These are phyloP conservation scores for Lingula anatina DNA, from an alignment of 2,888 invertebrate genomes.

Conservation along the genomic window DNA sequence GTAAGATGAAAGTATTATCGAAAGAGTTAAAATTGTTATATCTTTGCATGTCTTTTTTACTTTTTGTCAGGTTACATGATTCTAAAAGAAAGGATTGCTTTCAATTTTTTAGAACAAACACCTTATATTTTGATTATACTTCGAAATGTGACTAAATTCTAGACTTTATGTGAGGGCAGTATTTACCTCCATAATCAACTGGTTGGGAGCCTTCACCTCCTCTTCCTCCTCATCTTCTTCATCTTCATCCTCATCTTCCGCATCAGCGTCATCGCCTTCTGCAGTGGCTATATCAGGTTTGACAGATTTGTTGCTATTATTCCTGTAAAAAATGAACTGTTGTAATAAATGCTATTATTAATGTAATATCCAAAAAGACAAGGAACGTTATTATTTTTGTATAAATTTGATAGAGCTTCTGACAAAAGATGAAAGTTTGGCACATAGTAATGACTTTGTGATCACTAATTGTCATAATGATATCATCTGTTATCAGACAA, in stretches of 20 bases:
- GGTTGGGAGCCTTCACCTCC: conserved; percentile 29
- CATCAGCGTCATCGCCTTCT: conserved; percentile 14
- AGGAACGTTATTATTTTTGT: no score
- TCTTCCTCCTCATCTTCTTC: conserved; percentile 22
- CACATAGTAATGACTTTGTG: no score
- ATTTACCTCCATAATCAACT: conserved; percentile 34
- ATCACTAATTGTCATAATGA: no score
- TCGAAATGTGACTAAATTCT: neutral
- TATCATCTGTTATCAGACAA: no score
- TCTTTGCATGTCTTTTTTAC: no score
- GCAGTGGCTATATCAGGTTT: conserved; percentile 10
- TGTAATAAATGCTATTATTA: no score
- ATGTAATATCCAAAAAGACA: no score
- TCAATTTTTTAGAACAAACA: neutral
- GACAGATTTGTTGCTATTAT: no score
- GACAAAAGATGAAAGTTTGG: no score
- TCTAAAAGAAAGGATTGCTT: neutral
- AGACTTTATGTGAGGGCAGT: neutral
- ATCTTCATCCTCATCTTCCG: conserved; percentile 21
- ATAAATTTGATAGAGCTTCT: no score
- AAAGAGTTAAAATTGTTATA: no score
- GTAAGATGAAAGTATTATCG: neutral
- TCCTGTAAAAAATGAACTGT: no score
- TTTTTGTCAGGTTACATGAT: neutral
- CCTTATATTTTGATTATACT: neutral